phyloP scores from a whole-genome alignment of 2,888 invertebrate species.

The Cartodere bifasciata region DNA sequence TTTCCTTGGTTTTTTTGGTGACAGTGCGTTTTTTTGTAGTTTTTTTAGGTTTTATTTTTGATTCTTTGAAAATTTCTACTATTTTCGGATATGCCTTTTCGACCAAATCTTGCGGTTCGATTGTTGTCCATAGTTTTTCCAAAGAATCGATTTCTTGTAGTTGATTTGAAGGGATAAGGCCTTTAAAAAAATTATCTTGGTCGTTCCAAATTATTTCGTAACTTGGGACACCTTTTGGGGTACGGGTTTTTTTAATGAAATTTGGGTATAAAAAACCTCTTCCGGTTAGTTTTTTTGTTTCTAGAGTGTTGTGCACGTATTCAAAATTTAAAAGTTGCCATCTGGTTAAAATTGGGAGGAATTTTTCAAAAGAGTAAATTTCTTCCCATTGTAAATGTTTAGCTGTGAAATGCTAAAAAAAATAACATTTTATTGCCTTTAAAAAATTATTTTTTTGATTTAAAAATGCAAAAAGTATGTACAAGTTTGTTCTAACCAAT shows the following conservation, averaged over 20 bases:
- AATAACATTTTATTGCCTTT: no score
- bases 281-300: conserved; percentile 13
- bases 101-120: conserved; percentile 55
- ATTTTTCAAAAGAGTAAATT: conserved; percentile 63
- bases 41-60: conserved; percentile 37
- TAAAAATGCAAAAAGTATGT: no score
- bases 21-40: conserved; percentile 19
- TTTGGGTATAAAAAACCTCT: conserved; percentile 35
- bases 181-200: conserved; percentile 41
- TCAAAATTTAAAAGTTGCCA: conserved; percentile 52
- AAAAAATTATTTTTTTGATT: no score
- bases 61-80: conserved; percentile 43
- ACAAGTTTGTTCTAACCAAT: no score
- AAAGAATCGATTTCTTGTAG: conserved; percentile 34
- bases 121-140: conserved; percentile 47
- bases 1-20: conserved; percentile 17
- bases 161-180: conserved; percentile 48
- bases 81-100: conserved; percentile 48
- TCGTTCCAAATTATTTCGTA: conserved; percentile 63
- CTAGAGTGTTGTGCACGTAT: conserved; percentile 10
- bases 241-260: conserved; percentile 44
- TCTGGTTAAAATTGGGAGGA: conserved; percentile 60
- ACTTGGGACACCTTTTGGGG: conserved; percentile 46
- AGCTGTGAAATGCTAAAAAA: conserved; percentile 57
- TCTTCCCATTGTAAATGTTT: conserved; percentile 61